These are phyloP conservation scores for Sebastes steindachneri DNA, from an alignment of 2,797 vertebrate species.

Conservation along the genomic window DNA sequence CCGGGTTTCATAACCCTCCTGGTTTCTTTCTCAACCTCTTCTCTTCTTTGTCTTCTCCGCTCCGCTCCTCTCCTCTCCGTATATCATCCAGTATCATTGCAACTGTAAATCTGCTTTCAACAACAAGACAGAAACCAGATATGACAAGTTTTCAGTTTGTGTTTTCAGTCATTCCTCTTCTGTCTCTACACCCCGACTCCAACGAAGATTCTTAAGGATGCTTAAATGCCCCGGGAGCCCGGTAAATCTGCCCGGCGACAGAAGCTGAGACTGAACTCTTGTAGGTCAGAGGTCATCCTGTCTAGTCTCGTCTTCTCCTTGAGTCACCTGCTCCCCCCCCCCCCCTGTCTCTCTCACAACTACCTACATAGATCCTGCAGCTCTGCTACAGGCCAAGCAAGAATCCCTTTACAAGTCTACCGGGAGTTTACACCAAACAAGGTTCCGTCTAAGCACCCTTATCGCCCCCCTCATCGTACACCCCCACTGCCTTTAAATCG, in stretches of 20 bases:
- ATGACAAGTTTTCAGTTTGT: slow-evolving; percentile 31
- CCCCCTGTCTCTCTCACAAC: not conserved
- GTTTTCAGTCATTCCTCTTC: slow-evolving; percentile 13
- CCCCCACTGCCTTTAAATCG: slow-evolving; percentile 37
- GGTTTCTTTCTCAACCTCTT: not conserved
- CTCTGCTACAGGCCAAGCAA: slow-evolving; percentile 5
- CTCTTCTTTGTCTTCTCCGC: not conserved
- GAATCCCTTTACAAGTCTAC: slow-evolving; percentile 37
- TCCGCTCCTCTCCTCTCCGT: not conserved
- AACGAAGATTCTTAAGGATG: slow-evolving; percentile 22
- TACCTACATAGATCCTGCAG: slow-evolving; percentile 13
- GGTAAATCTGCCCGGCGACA: slow-evolving; percentile 55
- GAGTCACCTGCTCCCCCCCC: slow-evolving; percentile 43
- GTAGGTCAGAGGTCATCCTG: slow-evolving; percentile 51
- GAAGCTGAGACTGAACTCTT: slow-evolving; percentile 43
- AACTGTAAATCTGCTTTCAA: slow-evolving; percentile 37
- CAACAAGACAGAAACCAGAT: slow-evolving; percentile 44
- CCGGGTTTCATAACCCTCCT: slow-evolving; percentile 9
- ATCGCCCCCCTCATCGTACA: not conserved
- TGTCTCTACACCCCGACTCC: not conserved
- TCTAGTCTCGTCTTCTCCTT: slow-evolving; percentile 48
- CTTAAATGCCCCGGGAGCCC: slow-evolving; percentile 29
- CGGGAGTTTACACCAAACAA: not conserved
- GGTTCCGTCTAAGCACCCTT: not conserved
- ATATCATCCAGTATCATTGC: not conserved